phyloP scores from a whole-genome alignment of 2,797 vertebrate genomes.

The Pangasius sanitwongsei region DNA sequence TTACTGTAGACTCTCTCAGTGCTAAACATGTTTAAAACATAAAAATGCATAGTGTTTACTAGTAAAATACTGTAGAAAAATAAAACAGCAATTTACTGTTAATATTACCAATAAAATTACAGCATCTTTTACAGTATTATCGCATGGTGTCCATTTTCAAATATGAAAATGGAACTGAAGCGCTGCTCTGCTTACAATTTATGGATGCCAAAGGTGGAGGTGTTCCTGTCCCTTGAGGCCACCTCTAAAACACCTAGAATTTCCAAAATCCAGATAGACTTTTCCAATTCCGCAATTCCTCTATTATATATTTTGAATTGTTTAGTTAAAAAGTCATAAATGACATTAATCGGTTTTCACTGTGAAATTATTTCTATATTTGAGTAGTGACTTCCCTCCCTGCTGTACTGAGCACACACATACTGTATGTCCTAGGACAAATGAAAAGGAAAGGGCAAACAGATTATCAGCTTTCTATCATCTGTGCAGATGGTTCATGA shows the following conservation, averaged over 20 bases:
- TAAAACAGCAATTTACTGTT: not conserved
- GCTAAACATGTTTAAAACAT: not conserved
- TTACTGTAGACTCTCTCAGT: not conserved
- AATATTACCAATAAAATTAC: not conserved
- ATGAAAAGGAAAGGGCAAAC: not conserved
- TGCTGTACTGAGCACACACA: not conserved
- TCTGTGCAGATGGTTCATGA: conserved; percentile 1
- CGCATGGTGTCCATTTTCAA: not conserved
- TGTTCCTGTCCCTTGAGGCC: not conserved
- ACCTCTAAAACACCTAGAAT: not conserved
- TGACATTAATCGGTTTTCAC: not conserved
- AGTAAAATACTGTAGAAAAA: not conserved
- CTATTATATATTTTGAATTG: not conserved
- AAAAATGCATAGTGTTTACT: not conserved
- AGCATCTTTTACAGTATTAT: not conserved
- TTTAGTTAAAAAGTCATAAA: not conserved
- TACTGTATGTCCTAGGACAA: not conserved
- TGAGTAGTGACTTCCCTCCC: not conserved
- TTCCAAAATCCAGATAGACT: not conserved
- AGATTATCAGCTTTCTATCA: not conserved
- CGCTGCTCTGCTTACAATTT: not conserved
- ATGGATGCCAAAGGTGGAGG: not conserved
- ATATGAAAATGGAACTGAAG: not conserved
- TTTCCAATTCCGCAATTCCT: not conserved
- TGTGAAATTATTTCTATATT: not conserved